Percentiles rank a stretch among this genome's conserved stretches.
Conservation (phyloP, 92 coral and sea anemone species). For the Pocillopora meandrina region DNA sequence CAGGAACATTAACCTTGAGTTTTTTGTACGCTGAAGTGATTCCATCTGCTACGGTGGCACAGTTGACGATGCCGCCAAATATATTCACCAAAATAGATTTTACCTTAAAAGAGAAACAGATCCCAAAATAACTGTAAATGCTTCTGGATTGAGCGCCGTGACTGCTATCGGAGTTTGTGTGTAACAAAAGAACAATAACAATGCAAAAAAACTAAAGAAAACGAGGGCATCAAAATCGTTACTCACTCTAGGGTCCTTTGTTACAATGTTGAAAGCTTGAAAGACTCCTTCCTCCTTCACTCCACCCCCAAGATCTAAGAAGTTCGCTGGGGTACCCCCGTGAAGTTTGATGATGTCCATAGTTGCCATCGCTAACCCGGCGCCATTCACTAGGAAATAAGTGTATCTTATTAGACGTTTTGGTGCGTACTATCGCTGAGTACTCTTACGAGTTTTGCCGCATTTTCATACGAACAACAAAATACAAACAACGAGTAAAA, state of each 20-base stretch:
- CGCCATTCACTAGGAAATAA: slow-evolving; percentile 82
- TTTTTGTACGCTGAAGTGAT: slow-evolving; percentile 86
- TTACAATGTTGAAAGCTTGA: slow-evolving; percentile 89
- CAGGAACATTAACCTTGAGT: slow-evolving; percentile 77
- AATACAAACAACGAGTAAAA: no score
- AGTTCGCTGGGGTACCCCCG: slow-evolving; percentile 93
- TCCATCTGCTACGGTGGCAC: slow-evolving; percentile 88
- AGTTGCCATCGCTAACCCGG: slow-evolving; percentile 99
- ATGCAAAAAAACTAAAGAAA: neutral
- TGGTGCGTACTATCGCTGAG: no score
- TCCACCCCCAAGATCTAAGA: slow-evolving; percentile 98
- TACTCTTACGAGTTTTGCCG: no score
- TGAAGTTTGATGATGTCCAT: slow-evolving; percentile 99
- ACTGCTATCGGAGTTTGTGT: neutral
- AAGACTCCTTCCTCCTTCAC: slow-evolving; percentile 93
- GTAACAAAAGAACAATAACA: neutral
- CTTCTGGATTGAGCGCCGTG: no score
- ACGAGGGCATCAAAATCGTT: no score
- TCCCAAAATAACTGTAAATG: neutral
- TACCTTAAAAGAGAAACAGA: slow-evolving; percentile 41
- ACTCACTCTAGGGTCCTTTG: slow-evolving; percentile 83
- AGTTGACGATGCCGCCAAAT: slow-evolving; percentile 96
- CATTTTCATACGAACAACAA: no score
- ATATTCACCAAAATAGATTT: slow-evolving; percentile 92
- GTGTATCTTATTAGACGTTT: no score